Evolutionary conservation across 1,140 invertebrate genomes (phyloP).

Genomic region (Bactericera cockerelli): DNA sequence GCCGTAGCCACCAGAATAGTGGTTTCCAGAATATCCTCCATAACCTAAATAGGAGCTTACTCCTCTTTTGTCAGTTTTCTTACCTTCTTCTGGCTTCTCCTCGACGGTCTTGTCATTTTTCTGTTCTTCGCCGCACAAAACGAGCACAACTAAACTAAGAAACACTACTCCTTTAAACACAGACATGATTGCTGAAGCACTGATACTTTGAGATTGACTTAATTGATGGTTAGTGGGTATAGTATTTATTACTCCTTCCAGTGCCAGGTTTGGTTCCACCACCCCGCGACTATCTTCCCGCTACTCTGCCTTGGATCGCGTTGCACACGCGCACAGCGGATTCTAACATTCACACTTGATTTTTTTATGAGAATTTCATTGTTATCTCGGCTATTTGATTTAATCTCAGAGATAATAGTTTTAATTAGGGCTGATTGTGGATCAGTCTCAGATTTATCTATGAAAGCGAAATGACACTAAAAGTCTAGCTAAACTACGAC

Average conservation of each 20-base stretch:
- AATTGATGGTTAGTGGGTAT: background rate
- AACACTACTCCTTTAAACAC: background rate
- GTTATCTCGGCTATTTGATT: no score
- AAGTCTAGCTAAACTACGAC: no score
- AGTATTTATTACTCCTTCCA: conserved; percentile 3
- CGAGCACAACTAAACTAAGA: background rate
- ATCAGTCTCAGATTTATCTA: no score
- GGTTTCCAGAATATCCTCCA: conserved; percentile 7
- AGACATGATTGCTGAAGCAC: background rate
- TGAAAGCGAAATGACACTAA: no score
- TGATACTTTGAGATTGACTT: conserved; percentile 8
- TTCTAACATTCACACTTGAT: no score
- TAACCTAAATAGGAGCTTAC: background rate
- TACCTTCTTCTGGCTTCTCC: conserved; percentile 3
- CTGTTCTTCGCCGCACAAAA: background rate
- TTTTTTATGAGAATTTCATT: no score
- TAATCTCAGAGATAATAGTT: no score
- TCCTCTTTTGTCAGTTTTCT: conserved; percentile 6
- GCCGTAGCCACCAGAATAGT: background rate
- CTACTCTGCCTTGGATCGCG: background rate
- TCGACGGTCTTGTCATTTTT: background rate
- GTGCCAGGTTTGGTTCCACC: conserved; percentile 4
- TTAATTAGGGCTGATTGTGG: no score
- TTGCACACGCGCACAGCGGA: background rate
- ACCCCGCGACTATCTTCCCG: background rate